Evolutionary conservation across 2,888 invertebrate species (phyloP).

Genomic region (Epinotia demarniana): DNA sequence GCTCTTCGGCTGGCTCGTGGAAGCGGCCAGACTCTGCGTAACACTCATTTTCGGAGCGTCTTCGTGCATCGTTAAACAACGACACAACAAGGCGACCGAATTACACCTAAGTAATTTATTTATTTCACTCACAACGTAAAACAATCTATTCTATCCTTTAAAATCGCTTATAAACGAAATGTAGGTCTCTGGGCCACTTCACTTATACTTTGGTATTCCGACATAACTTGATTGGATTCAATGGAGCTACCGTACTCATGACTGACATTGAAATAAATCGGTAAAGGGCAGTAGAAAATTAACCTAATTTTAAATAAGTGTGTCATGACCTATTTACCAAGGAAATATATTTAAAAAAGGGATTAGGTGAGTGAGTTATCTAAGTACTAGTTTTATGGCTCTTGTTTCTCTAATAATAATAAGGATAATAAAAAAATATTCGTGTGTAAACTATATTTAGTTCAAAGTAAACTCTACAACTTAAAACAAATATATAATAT

Average conservation of each 20-base stretch:
- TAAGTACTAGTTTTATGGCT: not conserved
- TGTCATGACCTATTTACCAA: slow-evolving; percentile 74
- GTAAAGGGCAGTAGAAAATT: slow-evolving; percentile 83
- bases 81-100: slow-evolving; percentile 72
- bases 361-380: not conserved
- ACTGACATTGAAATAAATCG: slow-evolving; percentile 85
- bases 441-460: slow-evolving; percentile 57
- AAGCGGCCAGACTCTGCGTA: slow-evolving; percentile 87
- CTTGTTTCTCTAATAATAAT: slow-evolving; percentile 7
- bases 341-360: slow-evolving; percentile 46
- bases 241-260: slow-evolving; percentile 87
- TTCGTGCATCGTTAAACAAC: slow-evolving; percentile 87
- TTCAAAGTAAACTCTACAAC: slow-evolving; percentile 52
- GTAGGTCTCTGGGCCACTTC: slow-evolving; percentile 96
- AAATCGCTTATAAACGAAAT: slow-evolving; percentile 85
- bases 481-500: slow-evolving; percentile 69
- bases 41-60: slow-evolving; percentile 88
- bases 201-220: slow-evolving; percentile 92
- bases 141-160: slow-evolving; percentile 84
- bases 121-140: slow-evolving; percentile 76
- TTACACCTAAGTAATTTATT: slow-evolving; percentile 60
- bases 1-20: slow-evolving; percentile 83
- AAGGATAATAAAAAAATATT: slow-evolving; percentile 49
- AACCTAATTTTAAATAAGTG: slow-evolving; percentile 74
- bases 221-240: slow-evolving; percentile 87